phyloP scores from a whole-genome alignment of 2,888 invertebrate genomes.

The Drosophila greeni region DNA sequence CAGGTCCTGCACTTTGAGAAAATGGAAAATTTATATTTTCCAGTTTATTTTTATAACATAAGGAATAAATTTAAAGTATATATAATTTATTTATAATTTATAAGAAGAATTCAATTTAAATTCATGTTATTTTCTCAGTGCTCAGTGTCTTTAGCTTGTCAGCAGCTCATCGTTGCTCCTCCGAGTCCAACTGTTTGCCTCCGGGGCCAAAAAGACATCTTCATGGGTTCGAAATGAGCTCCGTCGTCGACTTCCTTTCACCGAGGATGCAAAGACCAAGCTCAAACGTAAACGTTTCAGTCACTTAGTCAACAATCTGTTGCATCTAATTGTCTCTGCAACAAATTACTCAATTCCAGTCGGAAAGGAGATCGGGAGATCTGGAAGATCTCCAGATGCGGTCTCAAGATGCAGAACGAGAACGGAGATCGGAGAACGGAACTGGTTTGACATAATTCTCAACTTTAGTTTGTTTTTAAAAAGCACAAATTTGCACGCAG shows the following conservation, averaged over 20 bases:
- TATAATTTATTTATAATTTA: no score
- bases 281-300: constrained; percentile 59
- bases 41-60: no score
- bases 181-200: constrained; percentile 33
- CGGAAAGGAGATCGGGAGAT: constrained; percentile 29
- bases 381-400: constrained; percentile 41
- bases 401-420: constrained; percentile 25
- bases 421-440: constrained; percentile 25
- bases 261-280: constrained; percentile 16
- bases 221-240: constrained; percentile 25
- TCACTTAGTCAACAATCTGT: constrained; percentile 72
- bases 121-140: neutral
- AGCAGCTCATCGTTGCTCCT: constrained; percentile 12
- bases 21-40: neutral
- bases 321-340: constrained; percentile 71
- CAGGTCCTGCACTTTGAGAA: constrained; percentile 4
- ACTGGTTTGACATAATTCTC: constrained; percentile 73
- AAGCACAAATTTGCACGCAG: constrained; percentile 66
- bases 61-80: no score
- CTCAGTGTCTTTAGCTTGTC: constrained; percentile 8
- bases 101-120: neutral
- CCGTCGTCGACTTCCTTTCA: constrained; percentile 28
- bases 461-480: constrained; percentile 69
- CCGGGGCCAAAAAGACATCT: constrained; percentile 34
- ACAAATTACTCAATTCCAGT: constrained; percentile 68